A percentile compares a stretch with the other conserved stretches of the same genome.
Conservation (phyloP, 2,797 vertebrate species). For the Sebastes itinus region DNA sequence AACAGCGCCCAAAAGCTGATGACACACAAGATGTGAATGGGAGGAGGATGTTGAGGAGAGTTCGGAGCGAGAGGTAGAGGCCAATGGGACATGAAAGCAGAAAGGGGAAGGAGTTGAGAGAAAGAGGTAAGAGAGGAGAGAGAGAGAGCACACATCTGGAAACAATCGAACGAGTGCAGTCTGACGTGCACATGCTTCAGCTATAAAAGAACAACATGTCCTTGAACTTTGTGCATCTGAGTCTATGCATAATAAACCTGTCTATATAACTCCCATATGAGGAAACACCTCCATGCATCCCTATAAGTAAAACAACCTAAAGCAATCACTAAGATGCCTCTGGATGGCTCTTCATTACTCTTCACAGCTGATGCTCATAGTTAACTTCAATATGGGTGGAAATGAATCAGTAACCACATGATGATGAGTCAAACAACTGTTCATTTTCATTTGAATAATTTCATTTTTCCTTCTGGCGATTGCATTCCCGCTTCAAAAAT, state of each 20-base stretch:
- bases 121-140: constrained; percentile 24
- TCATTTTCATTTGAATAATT: background rate
- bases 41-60: constrained; percentile 50
- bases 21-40: constrained; percentile 47
- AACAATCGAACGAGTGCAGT: constrained; percentile 67
- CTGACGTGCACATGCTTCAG: constrained; percentile 70
- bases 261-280: constrained; percentile 1
- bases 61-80: constrained; percentile 35
- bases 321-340: background rate
- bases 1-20: constrained; percentile 13
- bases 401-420: background rate
- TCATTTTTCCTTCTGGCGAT: too few species aligned
- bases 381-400: background rate
- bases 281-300: constrained; percentile 1
- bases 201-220: constrained; percentile 79
- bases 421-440: background rate
- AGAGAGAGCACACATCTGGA: constrained; percentile 79
- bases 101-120: constrained; percentile 14
- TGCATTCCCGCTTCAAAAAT: too few species aligned
- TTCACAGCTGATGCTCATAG: background rate
- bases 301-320: background rate
- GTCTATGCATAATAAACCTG: constrained; percentile 23
- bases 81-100: constrained; percentile 61
- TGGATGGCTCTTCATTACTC: background rate
- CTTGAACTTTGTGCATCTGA: constrained; percentile 49